phyloP scores from a whole-genome alignment of 2,113 vertebrate genomes.

The Rattus rattus region DNA sequence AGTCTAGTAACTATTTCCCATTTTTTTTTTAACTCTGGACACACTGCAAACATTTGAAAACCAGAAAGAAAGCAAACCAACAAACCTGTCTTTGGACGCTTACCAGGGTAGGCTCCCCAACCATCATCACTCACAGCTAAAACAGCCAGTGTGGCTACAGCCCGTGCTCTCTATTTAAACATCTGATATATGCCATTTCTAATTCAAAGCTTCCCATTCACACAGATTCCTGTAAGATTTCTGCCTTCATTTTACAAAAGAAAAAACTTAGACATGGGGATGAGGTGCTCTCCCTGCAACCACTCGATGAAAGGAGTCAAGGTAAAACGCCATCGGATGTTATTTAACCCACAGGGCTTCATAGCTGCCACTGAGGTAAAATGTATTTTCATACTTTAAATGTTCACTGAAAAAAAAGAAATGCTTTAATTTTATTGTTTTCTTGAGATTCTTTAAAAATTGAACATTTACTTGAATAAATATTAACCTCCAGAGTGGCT shows the following conservation, averaged over 20 bases:
- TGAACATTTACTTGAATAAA: slow-evolving; percentile 42
- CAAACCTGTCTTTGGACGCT: not conserved
- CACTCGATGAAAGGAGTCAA: not conserved
- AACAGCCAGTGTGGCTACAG: not conserved
- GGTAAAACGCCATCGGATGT: not conserved
- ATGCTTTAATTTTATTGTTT: slow-evolving; percentile 26
- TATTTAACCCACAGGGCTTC: not conserved
- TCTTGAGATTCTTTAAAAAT: slow-evolving; percentile 9
- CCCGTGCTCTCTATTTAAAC: slow-evolving; percentile 58
- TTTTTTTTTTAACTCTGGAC: slow-evolving; percentile 8
- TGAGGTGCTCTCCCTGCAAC: not conserved
- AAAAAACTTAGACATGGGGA: slow-evolving; percentile 28
- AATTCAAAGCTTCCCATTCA: not conserved
- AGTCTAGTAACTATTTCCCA: not conserved
- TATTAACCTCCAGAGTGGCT: not conserved
- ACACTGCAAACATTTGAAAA: slow-evolving; percentile 7
- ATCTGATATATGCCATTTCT: not conserved
- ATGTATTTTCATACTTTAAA: slow-evolving; percentile 28
- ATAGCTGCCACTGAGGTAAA: slow-evolving; percentile 26
- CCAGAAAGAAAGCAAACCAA: not conserved
- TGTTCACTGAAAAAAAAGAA: not conserved
- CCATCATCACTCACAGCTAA: not conserved
- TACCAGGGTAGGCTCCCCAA: not conserved
- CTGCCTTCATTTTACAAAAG: slow-evolving; percentile 43
- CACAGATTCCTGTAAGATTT: slow-evolving; percentile 51